A percentile compares a stretch with the other conserved stretches of the same genome.
phyloP scores from a whole-genome alignment of 2,888 invertebrate species.

The Nymphalis urticae region DNA sequence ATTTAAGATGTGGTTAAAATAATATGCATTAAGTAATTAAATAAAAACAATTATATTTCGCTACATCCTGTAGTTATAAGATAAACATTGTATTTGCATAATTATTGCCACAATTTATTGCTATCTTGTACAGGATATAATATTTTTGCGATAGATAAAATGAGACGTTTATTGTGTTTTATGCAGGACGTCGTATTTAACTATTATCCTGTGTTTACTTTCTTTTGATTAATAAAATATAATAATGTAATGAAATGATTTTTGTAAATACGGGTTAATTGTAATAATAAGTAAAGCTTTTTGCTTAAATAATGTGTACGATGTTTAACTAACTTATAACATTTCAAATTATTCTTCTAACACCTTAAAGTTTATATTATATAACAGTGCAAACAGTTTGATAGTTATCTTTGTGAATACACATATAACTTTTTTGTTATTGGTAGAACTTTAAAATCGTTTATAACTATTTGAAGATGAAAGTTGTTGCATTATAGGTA shows the following conservation, averaged over 20 bases:
- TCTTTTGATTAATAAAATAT: neutral
- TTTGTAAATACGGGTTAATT: no score
- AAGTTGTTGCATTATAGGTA: conserved; percentile 11
- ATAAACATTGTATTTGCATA: neutral
- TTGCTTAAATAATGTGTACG: no score
- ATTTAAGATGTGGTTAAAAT: no score
- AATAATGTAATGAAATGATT: neutral
- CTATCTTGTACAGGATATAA: conserved; percentile 13
- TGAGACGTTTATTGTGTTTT: conserved; percentile 23
- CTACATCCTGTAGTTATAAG: neutral
- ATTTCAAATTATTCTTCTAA: neutral
- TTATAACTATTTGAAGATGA: conserved; percentile 1
- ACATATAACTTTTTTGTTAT: neutral
- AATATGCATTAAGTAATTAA: neutral
- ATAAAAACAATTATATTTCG: neutral
- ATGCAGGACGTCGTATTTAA: conserved; percentile 15
- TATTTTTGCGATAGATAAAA: conserved; percentile 16
- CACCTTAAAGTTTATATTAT: neutral
- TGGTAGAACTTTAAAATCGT: neutral
- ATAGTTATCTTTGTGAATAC: neutral
- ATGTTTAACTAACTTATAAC: neutral
- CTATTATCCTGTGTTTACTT: conserved; percentile 23
- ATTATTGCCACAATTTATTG: neutral
- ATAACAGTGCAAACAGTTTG: neutral
- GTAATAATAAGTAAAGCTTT: no score